Evolutionary conservation across 2,888 invertebrate genomes (phyloP).

Genomic region (Philereme vetulata): DNA sequence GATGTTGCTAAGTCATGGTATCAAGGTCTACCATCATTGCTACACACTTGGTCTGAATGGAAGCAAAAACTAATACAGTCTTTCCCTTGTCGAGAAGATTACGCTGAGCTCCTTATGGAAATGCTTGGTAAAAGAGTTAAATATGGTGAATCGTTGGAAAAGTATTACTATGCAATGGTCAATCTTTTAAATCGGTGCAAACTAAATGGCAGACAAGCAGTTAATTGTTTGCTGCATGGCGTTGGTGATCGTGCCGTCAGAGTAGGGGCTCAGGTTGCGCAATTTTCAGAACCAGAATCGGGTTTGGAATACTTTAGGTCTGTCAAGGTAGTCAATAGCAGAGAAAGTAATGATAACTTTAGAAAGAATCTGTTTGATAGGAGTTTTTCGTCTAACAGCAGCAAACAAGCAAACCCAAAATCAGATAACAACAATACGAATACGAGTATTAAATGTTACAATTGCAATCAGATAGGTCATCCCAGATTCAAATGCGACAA

Average conservation of each 20-base stretch:
- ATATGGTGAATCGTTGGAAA: slow-evolving; percentile 1
- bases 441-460: too few relatives aligned
- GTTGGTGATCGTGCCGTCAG: slow-evolving; percentile 9
- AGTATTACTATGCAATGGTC: slow-evolving; percentile 8
- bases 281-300: slow-evolving; percentile 3
- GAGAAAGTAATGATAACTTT: too few relatives aligned
- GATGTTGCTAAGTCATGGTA: slow-evolving; percentile 38
- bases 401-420: too few relatives aligned
- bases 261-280: not conserved
- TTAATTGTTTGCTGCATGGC: slow-evolving; percentile 6
- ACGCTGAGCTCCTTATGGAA: slow-evolving; percentile 22
- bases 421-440: too few relatives aligned
- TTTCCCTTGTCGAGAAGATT: slow-evolving; percentile 24
- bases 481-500: too few relatives aligned
- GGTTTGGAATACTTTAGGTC: not conserved
- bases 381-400: too few relatives aligned
- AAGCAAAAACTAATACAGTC: slow-evolving; percentile 16
- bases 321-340: too few relatives aligned
- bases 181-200: slow-evolving; percentile 8
- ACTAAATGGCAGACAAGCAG: not conserved
- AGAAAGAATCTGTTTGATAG: too few relatives aligned
- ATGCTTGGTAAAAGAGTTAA: slow-evolving; percentile 17
- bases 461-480: too few relatives aligned
- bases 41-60: slow-evolving; percentile 24
- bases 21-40: slow-evolving; percentile 29